These are phyloP conservation scores for Stegophylla sp. DNA, from an alignment of 2,888 invertebrate genomes.

Conservation along the genomic window DNA sequence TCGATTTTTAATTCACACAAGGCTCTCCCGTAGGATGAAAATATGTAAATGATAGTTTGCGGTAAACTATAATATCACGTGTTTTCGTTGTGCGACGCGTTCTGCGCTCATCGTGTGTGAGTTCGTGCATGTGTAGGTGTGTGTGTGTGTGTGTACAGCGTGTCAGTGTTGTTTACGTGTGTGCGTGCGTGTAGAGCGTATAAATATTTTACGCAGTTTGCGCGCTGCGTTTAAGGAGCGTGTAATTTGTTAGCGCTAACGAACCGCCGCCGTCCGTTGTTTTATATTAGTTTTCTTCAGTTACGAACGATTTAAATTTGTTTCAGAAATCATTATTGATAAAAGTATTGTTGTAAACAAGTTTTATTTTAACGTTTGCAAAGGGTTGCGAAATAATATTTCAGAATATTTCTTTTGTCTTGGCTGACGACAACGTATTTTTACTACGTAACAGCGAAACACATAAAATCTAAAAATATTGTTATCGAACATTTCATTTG, in stretches of 20 bases:
- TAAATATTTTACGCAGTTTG: too few species aligned
- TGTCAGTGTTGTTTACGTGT: too few species aligned
- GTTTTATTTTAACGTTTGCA: not conserved
- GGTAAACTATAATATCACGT: constrained; percentile 1
- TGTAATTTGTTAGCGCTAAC: too few species aligned
- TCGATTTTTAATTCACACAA: constrained; percentile 38
- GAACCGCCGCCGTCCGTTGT: too few species aligned
- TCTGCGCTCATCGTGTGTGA: not conserved
- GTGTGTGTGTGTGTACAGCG: not conserved
- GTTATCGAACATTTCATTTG: not conserved
- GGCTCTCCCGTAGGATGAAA: not conserved
- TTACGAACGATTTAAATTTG: not conserved
- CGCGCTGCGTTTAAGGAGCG: too few species aligned
- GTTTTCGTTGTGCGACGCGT: not conserved
- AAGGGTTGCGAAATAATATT: constrained; percentile 28
- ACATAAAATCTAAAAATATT: constrained; percentile 33
- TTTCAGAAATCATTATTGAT: not conserved
- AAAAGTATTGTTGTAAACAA: not conserved
- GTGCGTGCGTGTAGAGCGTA: too few species aligned
- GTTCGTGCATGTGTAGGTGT: too few species aligned
- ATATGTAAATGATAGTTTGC: constrained; percentile 29
- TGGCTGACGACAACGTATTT: constrained; percentile 7
- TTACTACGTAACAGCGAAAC: not conserved
- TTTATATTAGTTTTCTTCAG: too few species aligned
- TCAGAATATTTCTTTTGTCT: not conserved